phyloP scores from a whole-genome alignment of 2,888 invertebrate genomes.

The Iphiclides podalirius region DNA sequence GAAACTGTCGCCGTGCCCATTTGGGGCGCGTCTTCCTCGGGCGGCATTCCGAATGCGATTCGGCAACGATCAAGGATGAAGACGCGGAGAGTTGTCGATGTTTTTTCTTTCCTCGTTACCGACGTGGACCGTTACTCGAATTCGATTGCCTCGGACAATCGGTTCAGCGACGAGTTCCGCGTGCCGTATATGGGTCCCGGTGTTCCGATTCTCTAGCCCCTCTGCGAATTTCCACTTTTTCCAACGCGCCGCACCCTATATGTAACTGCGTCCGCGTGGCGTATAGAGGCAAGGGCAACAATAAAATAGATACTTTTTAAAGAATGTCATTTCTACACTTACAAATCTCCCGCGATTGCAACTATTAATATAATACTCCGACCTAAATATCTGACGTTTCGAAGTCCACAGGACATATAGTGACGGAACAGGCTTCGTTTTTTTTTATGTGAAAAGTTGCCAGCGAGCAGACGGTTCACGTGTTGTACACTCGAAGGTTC shows the following conservation, averaged over 20 bases:
- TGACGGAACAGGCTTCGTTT: too few relatives aligned
- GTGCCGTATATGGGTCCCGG: conserved; percentile 50
- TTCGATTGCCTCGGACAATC: conserved; percentile 52
- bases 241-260: conserved; percentile 35
- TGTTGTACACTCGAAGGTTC: too few relatives aligned
- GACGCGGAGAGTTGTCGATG: conserved; percentile 47
- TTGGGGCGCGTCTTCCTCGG: conserved; percentile 62
- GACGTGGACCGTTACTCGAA: conserved; percentile 60
- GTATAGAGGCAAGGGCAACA: conserved; percentile 73
- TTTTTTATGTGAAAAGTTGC: conserved; percentile 42
- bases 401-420: too few relatives aligned
- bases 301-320: too few relatives aligned
- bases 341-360: too few relatives aligned
- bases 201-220: conserved; percentile 75
- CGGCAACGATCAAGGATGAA: conserved; percentile 65
- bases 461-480: conserved; percentile 34
- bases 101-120: conserved; percentile 47
- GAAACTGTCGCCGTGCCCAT: conserved; percentile 59
- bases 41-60: conserved; percentile 64
- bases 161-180: conserved; percentile 61
- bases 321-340: too few relatives aligned
- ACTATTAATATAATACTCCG: too few relatives aligned
- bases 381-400: too few relatives aligned
- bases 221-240: conserved; percentile 60
- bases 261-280: conserved; percentile 39